Evolutionary conservation across 2,113 vertebrate species (phyloP), one percentile per base, ranked within the genome.

Genomic region (Pollachius pollachius): DNA sequence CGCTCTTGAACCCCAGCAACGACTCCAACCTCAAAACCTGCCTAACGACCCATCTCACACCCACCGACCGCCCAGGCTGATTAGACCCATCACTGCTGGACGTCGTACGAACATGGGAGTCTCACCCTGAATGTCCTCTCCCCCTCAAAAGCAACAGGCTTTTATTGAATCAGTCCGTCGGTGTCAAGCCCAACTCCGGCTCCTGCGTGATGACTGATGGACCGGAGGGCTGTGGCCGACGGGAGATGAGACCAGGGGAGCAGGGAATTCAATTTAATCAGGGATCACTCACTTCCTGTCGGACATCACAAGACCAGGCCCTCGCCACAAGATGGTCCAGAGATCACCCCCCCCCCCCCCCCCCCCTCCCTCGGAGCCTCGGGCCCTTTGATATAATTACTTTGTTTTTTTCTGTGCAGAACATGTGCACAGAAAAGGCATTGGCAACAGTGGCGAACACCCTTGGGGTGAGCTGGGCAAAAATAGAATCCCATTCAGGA

Each of bases 41-140:
- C 19, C 63, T 52, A 48, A 67, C 74, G 73, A 81, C 56, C 37
- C 62, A 73, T 73, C 83, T 80, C 81, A 68, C 64, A 78, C 73
- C 81, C 59, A n/a, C 2, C 7, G 2, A 7, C 86, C 87, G 89
- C 75, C 73, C 67, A 7, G 30, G 68, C 19, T 34, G 89, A 92
- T 91, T 91, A 92, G 81, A 18, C 56, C 58, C 17, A 27, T 48
- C 41, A 9, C 41, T 9, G 9, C 12, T 48, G 41, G 41, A 48
- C 41, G 41, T 48, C 41, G 5, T 48, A 2, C 6, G 4, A n/a
- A 21, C 18, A 9, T 18, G 21, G 52, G 41, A 34, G 41, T 48
- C 12, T 48, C 41, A 48, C 4, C 41, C 41, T 48, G 8, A 48
- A 48, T 13, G 8, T 48, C 54, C 52, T 15, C 52, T 56, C 16